phyloP scores from a whole-genome alignment of 1,140 invertebrate species.

The Zophobas atratus region DNA sequence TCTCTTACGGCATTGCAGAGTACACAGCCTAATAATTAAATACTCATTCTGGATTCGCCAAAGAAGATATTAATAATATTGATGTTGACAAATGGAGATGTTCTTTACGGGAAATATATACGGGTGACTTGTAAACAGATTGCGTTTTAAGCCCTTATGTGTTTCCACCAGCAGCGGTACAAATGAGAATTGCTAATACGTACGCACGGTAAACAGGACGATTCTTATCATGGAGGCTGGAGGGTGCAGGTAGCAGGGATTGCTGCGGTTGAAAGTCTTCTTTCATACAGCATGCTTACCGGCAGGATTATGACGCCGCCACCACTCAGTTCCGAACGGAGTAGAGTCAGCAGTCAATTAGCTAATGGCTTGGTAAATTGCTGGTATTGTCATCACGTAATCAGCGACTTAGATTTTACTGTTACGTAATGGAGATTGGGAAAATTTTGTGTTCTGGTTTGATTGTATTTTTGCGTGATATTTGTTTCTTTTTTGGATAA shows the following conservation, averaged over 20 bases:
- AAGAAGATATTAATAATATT: conserved; percentile 43
- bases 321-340: conserved; percentile 13
- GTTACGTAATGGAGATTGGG: neutral
- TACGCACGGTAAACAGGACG: neutral
- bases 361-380: conserved; percentile 59
- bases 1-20: conserved; percentile 18
- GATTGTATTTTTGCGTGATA: conserved; percentile 19
- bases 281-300: conserved; percentile 40
- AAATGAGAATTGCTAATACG: too few relatives aligned
- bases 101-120: conserved; percentile 11
- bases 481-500: too few relatives aligned
- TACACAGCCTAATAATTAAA: conserved; percentile 39
- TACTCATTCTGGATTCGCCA: conserved; percentile 22
- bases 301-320: conserved; percentile 41
- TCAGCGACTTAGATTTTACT: conserved; percentile 29
- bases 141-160: conserved; percentile 4
- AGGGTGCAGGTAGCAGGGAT: neutral
- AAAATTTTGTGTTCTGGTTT: neutral
- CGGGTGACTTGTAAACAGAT: conserved; percentile 30
- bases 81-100: conserved; percentile 37
- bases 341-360: conserved; percentile 59
- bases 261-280: conserved; percentile 2
- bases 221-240: neutral
- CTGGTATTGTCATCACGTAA: conserved; percentile 55
- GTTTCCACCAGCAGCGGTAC: too few relatives aligned